Evolutionary conservation across 2,797 vertebrate species (phyloP).

Genomic region (Presbytis comata): DNA sequence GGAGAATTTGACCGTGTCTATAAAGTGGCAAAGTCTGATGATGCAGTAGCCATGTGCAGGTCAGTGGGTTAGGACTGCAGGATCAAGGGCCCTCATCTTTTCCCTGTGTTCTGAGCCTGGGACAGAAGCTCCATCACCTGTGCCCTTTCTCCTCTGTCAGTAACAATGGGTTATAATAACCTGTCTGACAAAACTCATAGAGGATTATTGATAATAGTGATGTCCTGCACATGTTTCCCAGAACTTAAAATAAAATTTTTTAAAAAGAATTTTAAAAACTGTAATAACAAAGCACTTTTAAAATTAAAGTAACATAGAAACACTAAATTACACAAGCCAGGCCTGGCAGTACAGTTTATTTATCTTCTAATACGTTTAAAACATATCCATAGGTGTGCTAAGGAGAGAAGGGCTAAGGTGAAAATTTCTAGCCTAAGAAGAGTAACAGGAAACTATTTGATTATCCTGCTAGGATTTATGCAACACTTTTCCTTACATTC

Average conservation of each 20-base stretch:
- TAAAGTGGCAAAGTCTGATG: not conserved
- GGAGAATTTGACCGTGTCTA: accelerated
- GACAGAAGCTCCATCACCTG: not conserved
- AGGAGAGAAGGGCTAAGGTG: not conserved
- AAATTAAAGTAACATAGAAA: not conserved
- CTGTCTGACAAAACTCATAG: not conserved
- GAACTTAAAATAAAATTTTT: not conserved
- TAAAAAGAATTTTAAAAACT: not conserved
- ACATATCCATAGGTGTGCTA: not conserved
- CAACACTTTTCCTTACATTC: not conserved
- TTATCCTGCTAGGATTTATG: not conserved
- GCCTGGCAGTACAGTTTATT: not conserved
- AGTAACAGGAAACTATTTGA: not conserved
- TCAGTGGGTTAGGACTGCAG: not conserved
- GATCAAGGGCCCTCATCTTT: not conserved
- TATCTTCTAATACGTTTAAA: slow-evolving; percentile 23
- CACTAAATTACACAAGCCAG: not conserved
- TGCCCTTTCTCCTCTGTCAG: not conserved
- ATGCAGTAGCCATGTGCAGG: not conserved
- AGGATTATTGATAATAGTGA: not conserved
- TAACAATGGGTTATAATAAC: not conserved
- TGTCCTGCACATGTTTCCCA: not conserved
- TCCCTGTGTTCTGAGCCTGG: not conserved
- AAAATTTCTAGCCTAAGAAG: slow-evolving; percentile 8
- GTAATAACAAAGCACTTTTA: slow-evolving; percentile 26